Base-by-base conservation (phyloP, 2,797 vertebrate genomes). In the Tenualosa thibaudeaui region DNA sequence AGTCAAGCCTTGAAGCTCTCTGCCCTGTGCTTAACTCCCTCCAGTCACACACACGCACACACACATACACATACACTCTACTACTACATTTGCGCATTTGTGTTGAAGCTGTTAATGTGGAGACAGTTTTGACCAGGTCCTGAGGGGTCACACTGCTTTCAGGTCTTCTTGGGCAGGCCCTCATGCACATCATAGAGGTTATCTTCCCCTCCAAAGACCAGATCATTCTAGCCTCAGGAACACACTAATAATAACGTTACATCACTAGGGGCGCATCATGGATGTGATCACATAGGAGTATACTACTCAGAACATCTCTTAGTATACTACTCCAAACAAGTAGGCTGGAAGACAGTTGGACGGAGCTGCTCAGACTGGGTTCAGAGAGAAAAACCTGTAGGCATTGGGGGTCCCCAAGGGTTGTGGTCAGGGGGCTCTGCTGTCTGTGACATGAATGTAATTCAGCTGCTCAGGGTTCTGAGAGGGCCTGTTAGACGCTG, bases 391-490 rank as follows among this genome's bases (percentile, higher is more conserved):
- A 3, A 31, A 19, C 68, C 62, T 65, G 62, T 31, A 65, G 10
- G 24, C 31, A 43, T 37, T 4, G 15, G 68, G 65, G 31, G 1
- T 0, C 37, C 24, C 13, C 5, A 24, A 40, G 65, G 65, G 31
- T 19, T 6, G 31, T 15, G 13, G 31, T 75, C 37, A 19, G 68
- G 68, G 37, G 31, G 31, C 68, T 75, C 31, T 75, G 68, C 68
- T 75, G 68, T 37, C 68, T 37, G 37, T 40, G 93, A 97, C 93
- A 95, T 97, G 96, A 97, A 97, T 98, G 97, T 97, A 97, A 95
- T 94, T 94, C 95, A 94, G 94, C 94, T 95, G 96, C 97, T 98
- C 97, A 97, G 96, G 97, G 96, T 95, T 96, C 92, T 95, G 93
- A 93, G 94, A 95, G 94, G 95, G 95, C 94, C 94, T 95, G 93